Evolutionary conservation across 2,113 vertebrate genomes (phyloP), one percentile per base, ranked within the genome.

Genomic region (Otis tarda): DNA sequence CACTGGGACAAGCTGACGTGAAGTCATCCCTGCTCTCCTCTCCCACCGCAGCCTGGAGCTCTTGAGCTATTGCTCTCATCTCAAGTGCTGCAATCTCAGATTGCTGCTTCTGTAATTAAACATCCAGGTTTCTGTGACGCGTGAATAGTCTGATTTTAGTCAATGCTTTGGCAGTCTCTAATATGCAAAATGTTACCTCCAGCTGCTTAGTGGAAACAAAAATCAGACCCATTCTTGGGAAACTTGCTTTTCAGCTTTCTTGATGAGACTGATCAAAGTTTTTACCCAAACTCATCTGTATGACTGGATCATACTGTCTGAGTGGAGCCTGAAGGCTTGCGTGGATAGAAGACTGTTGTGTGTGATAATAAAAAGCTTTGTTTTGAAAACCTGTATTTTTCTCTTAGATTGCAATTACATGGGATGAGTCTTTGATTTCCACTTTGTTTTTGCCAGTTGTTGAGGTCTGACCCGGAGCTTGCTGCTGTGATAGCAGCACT

Each of bases 331-430:
- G 88, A 59, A 68, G 84, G 80, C 31, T 31, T 67, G 21, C 4
- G 12, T 57, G 65, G 78, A 61, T 59, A 56, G 94, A 25, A 87
- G 43, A 16, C 47, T 65, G 47, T 65, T 47, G 61, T 61, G 63
- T 1, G 8, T 82, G 60, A 7, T 12, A 71, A 86, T 83, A 27
- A 77, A 91, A 84, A 89, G 61, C 87, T 93, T 77, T 64, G 53
- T 90, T 94, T 90, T 83, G 73, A 89, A 94, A 94, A 83, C 82
- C 82, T 74, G 41, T 86, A 14, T 82, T 95, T 96, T 95, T 61
- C 84, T 82, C 68, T 45, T 61, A 6, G 73, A 33, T 35, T 75
- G 30, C 9, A 3, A 50, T 91, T 75, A 49, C 63, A 24, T 43
- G 39, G 81, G 60, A 57, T 67, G 61, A 37, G 63, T 27, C 82